phyloP scores from a whole-genome alignment of 2,888 invertebrate genomes.

The Anagyrus pseudococci region DNA sequence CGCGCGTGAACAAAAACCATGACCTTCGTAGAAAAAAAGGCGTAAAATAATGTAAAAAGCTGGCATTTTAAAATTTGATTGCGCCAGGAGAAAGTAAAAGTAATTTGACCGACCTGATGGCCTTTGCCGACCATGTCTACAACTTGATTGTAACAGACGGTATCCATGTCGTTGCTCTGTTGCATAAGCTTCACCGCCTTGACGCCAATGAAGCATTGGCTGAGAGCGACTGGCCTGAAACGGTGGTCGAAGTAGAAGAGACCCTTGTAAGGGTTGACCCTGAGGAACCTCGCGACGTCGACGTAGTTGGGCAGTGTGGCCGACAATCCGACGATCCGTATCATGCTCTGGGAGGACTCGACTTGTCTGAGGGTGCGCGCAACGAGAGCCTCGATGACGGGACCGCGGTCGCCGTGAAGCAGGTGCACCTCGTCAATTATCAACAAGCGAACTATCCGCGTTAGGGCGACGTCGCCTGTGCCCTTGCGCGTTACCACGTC shows the following conservation, averaged over 20 bases:
- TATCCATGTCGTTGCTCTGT: conserved; percentile 83
- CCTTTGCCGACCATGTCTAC: conserved; percentile 84
- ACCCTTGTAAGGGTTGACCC: conserved; percentile 91
- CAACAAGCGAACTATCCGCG: conserved; percentile 87
- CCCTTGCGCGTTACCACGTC: conserved; percentile 98
- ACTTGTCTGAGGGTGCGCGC: conserved; percentile 93
- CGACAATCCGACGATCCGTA: conserved; percentile 94
- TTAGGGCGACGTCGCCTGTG: conserved; percentile 85
- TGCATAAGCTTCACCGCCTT: conserved; percentile 72
- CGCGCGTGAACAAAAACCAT: conserved; percentile 99
- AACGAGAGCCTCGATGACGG: conserved; percentile 96
- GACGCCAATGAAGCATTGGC: conserved; percentile 89
- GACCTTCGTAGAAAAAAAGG: conserved; percentile 61
- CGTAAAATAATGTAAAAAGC: conserved; percentile 8
- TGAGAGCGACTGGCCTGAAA: conserved; percentile 94
- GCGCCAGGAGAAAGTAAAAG: not conserved
- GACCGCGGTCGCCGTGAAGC: conserved; percentile 95
- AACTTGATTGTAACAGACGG: conserved; percentile 92
- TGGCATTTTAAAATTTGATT: not conserved
- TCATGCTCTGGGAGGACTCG: conserved; percentile 91
- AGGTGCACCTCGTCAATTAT: conserved; percentile 98
- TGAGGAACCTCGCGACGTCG: conserved; percentile 92
- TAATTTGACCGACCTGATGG: conserved; percentile 74
- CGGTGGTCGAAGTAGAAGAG: conserved; percentile 94
- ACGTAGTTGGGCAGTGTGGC: conserved; percentile 98